Evolutionary conservation across 2,113 vertebrate genomes (phyloP).

Genomic region (Diphyllodes magnificus): DNA sequence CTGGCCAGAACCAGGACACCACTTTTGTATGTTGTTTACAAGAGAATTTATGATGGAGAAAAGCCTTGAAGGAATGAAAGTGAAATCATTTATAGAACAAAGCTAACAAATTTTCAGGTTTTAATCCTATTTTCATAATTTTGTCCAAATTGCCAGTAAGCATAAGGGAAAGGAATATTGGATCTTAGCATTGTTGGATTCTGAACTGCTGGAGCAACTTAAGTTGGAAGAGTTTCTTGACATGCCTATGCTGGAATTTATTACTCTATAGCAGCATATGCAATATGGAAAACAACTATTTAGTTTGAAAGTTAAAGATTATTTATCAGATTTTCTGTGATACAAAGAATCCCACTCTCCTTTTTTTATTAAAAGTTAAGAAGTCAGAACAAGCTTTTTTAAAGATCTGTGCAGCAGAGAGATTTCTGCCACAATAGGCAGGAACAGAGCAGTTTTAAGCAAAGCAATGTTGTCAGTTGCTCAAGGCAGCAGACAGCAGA

Average conservation of each 20-base stretch:
- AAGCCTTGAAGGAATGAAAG: neutral
- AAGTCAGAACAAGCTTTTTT: neutral
- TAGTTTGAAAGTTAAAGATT: neutral
- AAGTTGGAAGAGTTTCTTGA: neutral
- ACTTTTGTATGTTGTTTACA: neutral
- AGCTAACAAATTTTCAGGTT: neutral
- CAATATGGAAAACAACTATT: neutral
- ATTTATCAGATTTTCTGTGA: neutral
- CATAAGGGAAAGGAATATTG: neutral
- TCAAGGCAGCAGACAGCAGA: neutral
- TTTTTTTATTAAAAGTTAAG: neutral
- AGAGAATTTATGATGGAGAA: neutral
- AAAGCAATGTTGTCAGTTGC: constrained; percentile 11
- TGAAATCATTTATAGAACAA: neutral
- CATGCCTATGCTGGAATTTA: neutral
- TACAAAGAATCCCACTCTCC: neutral
- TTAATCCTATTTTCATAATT: neutral
- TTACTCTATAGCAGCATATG: neutral
- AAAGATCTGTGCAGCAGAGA: neutral
- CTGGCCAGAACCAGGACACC: neutral
- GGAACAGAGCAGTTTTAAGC: constrained; percentile 1
- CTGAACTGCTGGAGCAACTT: neutral
- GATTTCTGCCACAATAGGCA: neutral
- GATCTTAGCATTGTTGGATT: neutral
- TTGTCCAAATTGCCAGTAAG: neutral